These are phyloP conservation scores for Desoria tigrina DNA, from an alignment of 2,888 invertebrate species.

Conservation along the genomic window DNA sequence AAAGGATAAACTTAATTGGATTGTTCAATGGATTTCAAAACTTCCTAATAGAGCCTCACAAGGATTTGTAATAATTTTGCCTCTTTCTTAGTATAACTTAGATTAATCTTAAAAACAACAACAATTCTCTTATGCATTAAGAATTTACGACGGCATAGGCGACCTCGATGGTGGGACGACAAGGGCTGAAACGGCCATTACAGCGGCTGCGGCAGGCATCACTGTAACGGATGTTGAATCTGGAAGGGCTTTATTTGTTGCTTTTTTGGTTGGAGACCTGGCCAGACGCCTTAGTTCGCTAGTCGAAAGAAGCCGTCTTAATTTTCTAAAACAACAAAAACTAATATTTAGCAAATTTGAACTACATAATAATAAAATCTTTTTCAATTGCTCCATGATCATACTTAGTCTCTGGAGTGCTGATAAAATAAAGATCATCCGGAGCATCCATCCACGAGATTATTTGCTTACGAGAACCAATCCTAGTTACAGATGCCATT, in stretches of 20 bases:
- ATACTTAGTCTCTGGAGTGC: no score
- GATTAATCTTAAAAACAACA: no score
- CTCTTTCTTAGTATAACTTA: no score
- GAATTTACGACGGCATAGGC: conserved; percentile 36
- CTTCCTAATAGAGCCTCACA: no score
- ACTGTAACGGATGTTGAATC: conserved; percentile 35
- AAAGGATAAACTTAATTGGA: no score
- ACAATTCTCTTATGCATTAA: no score
- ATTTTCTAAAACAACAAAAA: conserved; percentile 71
- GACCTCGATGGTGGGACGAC: conserved; percentile 43
- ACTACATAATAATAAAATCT: no score
- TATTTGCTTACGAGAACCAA: conserved; percentile 72
- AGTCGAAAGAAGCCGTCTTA: conserved; percentile 73
- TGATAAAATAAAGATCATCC: conserved; percentile 94
- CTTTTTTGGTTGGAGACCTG: conserved; percentile 70
- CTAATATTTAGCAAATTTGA: conserved; percentile 86
- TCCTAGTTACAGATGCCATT: conserved; percentile 75
- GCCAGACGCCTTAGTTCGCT: conserved; percentile 79
- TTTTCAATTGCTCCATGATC: no score
- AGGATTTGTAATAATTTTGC: no score
- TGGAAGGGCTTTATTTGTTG: conserved; percentile 33
- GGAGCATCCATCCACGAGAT: conserved; percentile 92
- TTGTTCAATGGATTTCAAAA: no score
- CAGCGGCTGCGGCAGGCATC: conserved; percentile 37
- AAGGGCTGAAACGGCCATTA: conserved; percentile 35